Evolutionary conservation across 2,888 invertebrate genomes (phyloP).

Genomic region (Caenorhabditis uteleia): DNA sequence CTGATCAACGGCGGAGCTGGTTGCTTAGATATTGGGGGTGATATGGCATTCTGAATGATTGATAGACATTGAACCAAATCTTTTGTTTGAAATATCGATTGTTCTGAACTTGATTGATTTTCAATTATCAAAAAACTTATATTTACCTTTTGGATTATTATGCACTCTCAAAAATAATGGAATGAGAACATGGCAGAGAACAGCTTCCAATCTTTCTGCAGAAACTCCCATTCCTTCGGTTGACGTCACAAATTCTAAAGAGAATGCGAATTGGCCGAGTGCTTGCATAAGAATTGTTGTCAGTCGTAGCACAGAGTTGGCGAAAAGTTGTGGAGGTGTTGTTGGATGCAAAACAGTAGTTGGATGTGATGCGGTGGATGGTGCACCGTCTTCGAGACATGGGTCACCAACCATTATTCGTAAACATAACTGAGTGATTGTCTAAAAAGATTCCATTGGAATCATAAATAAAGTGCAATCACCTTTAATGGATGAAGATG

Average conservation of each 20-base stretch:
- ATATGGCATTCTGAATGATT: slow-evolving; percentile 82
- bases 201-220: slow-evolving; percentile 90
- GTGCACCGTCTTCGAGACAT: slow-evolving; percentile 58
- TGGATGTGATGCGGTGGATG: slow-evolving; percentile 49
- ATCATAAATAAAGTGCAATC: slow-evolving; percentile 41
- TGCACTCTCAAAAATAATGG: slow-evolving; percentile 93
- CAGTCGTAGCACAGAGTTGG: slow-evolving; percentile 91
- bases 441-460: slow-evolving; percentile 54
- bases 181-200: slow-evolving; percentile 93
- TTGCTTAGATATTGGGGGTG: slow-evolving; percentile 69
- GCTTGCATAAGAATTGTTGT: slow-evolving; percentile 93
- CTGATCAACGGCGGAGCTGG: slow-evolving; percentile 63
- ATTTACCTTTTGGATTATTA: slow-evolving; percentile 86
- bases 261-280: slow-evolving; percentile 76
- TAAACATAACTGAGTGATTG: slow-evolving; percentile 68
- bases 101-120: slow-evolving; percentile 67
- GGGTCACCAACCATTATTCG: slow-evolving; percentile 67
- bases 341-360: slow-evolving; percentile 68
- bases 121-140: not conserved
- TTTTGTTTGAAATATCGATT: slow-evolving; percentile 84
- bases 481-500: slow-evolving; percentile 93
- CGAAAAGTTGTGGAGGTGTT: slow-evolving; percentile 87
- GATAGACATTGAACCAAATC: slow-evolving; percentile 90
- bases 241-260: slow-evolving; percentile 90
- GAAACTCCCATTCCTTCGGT: slow-evolving; percentile 83